A percentile compares a stretch with the other conserved stretches of the same genome.
phyloP scores from a whole-genome alignment of 1,140 invertebrate species.

The Globodera rostochiensis region DNA sequence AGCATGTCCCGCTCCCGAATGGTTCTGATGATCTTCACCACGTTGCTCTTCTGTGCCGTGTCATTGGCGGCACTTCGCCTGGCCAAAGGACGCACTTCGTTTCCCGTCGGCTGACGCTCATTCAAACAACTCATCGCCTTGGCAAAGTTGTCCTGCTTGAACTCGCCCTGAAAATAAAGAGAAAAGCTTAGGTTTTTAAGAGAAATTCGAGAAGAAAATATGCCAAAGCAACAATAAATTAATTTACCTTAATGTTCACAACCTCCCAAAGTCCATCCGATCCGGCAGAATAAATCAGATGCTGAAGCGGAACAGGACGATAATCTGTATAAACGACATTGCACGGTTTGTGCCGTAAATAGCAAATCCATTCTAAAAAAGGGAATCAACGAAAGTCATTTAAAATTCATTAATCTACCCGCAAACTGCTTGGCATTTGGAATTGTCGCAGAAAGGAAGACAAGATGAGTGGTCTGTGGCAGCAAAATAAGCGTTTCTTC shows the following conservation, averaged over 20 bases:
- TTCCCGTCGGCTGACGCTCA: constrained; percentile 30
- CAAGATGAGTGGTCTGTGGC: constrained; percentile 84
- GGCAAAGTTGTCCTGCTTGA: constrained; percentile 95
- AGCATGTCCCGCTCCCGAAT: constrained; percentile 97
- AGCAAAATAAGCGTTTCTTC: constrained; percentile 97
- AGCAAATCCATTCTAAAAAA: constrained; percentile 85
- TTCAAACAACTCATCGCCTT: constrained; percentile 87
- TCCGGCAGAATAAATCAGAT: constrained; percentile 94
- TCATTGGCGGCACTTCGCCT: constrained; percentile 72
- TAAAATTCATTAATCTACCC: constrained; percentile 4
- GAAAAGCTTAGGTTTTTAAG: too few relatives aligned
- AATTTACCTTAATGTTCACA: constrained; percentile 81
- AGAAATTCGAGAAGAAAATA: not conserved
- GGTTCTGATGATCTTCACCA: constrained; percentile 97
- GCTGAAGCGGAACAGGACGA: constrained; percentile 91
- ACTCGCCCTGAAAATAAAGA: constrained; percentile 74
- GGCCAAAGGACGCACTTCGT: constrained; percentile 72
- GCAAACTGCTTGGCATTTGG: constrained; percentile 96
- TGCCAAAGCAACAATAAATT: not conserved
- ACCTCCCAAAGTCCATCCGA: constrained; percentile 92
- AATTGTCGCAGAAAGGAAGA: constrained; percentile 98
- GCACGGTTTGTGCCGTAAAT: constrained; percentile 89
- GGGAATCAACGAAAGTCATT: too few relatives aligned
- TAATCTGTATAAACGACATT: constrained; percentile 99
- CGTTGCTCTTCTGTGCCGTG: constrained; percentile 74